These are phyloP conservation scores for Corynorhinus townsendii DNA, from an alignment of 2,113 vertebrate species.

Conservation along the genomic window DNA sequence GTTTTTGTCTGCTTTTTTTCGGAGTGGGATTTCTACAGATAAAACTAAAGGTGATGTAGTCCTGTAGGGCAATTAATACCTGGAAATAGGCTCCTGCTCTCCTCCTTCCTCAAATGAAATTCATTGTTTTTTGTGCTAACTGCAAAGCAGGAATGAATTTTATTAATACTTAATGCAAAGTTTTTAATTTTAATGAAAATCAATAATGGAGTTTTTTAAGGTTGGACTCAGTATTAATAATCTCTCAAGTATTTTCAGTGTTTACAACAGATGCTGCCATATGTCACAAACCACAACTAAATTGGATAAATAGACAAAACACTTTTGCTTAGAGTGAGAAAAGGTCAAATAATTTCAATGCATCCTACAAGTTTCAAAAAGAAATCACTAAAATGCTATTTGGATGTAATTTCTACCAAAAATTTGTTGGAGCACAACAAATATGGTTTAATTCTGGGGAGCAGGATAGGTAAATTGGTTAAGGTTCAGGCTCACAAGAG, in stretches of 20 bases:
- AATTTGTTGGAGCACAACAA: neutral
- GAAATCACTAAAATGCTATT: neutral
- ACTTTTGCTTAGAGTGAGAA: neutral
- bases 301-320: conserved; percentile 26
- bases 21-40: neutral
- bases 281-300: conserved; percentile 21
- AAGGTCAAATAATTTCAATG: neutral
- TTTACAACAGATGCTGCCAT: conserved; percentile 16
- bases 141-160: conserved; percentile 52
- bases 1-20: neutral
- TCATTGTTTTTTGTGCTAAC: conserved; percentile 62
- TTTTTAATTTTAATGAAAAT: conserved; percentile 61
- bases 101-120: conserved; percentile 60
- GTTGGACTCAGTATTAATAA: conserved; percentile 51
- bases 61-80: conserved; percentile 15
- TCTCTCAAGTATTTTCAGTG: conserved; percentile 27
- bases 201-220: conserved; percentile 43
- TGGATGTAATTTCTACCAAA: neutral
- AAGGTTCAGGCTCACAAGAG: neutral
- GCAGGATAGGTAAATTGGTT: neutral
- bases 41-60: neutral
- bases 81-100: neutral
- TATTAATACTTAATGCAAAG: conserved; percentile 55
- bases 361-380: neutral
- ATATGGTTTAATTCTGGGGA: neutral